A percentile compares a stretch with the other conserved stretches of the same genome.
Evolutionary conservation across 2,797 vertebrate genomes (phyloP).

Genomic region (Hippocampus kuda): DNA sequence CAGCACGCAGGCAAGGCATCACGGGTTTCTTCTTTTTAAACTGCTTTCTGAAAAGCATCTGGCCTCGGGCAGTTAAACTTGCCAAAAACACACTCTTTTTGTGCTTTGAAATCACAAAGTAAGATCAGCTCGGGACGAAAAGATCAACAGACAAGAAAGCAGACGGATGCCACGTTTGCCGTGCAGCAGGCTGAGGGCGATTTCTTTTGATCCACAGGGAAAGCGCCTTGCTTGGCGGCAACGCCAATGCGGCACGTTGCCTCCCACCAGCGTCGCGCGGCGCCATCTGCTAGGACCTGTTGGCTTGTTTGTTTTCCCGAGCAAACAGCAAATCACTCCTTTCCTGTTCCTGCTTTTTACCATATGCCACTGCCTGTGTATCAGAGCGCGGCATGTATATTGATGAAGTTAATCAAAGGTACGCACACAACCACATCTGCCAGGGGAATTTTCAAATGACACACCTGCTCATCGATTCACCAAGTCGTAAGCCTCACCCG

Average conservation of each 20-base stretch:
- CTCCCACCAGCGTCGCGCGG: slow-evolving; percentile 77
- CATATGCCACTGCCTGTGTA: slow-evolving; percentile 91
- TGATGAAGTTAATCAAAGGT: slow-evolving; percentile 93
- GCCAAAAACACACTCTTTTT: slow-evolving; percentile 53
- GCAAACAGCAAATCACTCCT: slow-evolving; percentile 98
- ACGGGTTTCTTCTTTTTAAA: slow-evolving; percentile 53
- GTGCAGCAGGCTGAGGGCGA: slow-evolving; percentile 63
- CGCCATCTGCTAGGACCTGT: slow-evolving; percentile 98
- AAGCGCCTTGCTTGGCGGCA: slow-evolving; percentile 55
- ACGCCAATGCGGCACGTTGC: slow-evolving; percentile 51
- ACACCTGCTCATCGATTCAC: slow-evolving; percentile 47
- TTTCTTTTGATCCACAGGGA: slow-evolving; percentile 63
- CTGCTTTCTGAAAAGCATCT: slow-evolving; percentile 52
- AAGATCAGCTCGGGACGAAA: slow-evolving; percentile 60
- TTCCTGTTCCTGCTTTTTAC: slow-evolving; percentile 91
- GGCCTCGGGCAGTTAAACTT: slow-evolving; percentile 59
- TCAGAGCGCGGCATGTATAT: slow-evolving; percentile 93
- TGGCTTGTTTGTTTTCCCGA: slow-evolving; percentile 98
- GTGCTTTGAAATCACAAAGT: slow-evolving; percentile 59
- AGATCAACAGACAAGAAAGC: slow-evolving; percentile 59
- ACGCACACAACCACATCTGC: slow-evolving; percentile 58
- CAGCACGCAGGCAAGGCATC: slow-evolving; percentile 54
- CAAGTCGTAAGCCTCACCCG: slow-evolving; percentile 27
- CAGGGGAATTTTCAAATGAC: slow-evolving; percentile 54
- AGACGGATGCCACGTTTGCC: slow-evolving; percentile 67